Evolutionary conservation across 2,888 invertebrate species (phyloP).

Genomic region (Antitype chi): DNA sequence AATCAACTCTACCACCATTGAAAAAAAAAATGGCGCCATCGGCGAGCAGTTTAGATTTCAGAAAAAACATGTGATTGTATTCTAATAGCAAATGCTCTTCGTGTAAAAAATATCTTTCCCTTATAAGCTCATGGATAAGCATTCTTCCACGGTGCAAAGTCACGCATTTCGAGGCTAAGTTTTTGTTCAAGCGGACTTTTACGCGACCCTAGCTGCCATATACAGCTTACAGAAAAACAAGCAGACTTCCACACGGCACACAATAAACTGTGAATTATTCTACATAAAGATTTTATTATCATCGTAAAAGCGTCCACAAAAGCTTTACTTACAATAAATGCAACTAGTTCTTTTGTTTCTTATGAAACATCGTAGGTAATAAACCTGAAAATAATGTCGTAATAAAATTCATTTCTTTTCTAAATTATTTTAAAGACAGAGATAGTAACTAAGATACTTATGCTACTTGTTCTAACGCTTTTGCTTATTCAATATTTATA

Average conservation of each 20-base stretch:
- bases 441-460: background rate
- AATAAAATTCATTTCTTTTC: constrained; percentile 2
- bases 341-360: constrained; percentile 53
- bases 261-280: constrained; percentile 56
- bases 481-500: constrained; percentile 12
- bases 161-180: constrained; percentile 43
- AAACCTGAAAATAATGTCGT: constrained; percentile 15
- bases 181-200: constrained; percentile 49
- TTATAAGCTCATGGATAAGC: constrained; percentile 32
- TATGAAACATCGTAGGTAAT: constrained; percentile 21
- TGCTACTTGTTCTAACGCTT: constrained; percentile 2
- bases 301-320: constrained; percentile 57
- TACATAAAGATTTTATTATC: constrained; percentile 63
- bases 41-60: background rate
- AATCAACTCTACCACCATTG: background rate
- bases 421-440: constrained; percentile 4
- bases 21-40: background rate
- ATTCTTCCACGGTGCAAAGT: constrained; percentile 50
- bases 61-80: constrained; percentile 30
- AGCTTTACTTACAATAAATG: constrained; percentile 43
- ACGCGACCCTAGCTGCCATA: constrained; percentile 52
- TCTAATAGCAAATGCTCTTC: constrained; percentile 12
- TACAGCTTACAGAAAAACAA: constrained; percentile 57
- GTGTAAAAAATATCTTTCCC: constrained; percentile 42
- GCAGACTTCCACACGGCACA: constrained; percentile 39